A percentile compares a stretch with the other conserved stretches of the same genome.
Evolutionary conservation across 2,113 vertebrate species (phyloP).

Genomic region (Carollia perspicillata): DNA sequence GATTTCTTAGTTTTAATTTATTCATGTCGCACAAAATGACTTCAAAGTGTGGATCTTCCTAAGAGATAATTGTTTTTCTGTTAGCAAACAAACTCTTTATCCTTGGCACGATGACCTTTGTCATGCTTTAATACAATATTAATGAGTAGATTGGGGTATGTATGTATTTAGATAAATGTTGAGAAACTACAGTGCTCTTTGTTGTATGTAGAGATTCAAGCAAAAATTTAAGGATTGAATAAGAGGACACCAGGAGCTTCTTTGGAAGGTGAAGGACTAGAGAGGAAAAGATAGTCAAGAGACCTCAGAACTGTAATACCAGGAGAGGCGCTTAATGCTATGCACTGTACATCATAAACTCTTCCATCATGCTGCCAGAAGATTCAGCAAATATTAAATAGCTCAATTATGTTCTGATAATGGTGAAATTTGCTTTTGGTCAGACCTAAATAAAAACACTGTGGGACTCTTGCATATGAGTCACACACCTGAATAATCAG

Average conservation of each 20-base stretch:
- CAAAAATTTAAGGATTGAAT: not conserved
- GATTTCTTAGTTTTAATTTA: not conserved
- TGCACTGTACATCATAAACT: not conserved
- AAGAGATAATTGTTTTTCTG: not conserved
- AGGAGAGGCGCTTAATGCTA: not conserved
- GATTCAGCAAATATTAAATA: not conserved
- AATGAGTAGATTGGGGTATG: not conserved
- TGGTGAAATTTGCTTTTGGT: not conserved
- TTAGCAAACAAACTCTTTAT: not conserved
- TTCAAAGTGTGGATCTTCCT: not conserved
- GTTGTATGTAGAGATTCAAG: not conserved
- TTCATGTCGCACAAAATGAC: not conserved
- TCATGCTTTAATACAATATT: not conserved
- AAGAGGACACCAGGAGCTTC: not conserved
- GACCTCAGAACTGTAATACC: not conserved
- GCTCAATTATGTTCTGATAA: not conserved
- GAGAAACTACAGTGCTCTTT: not conserved
- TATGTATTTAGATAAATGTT: not conserved
- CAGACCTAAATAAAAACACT: not conserved
- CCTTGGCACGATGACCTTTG: not conserved
- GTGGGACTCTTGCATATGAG: not conserved
- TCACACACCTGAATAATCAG: not conserved
- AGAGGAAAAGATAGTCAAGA: not conserved
- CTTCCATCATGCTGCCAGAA: not conserved
- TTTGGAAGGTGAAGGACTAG: not conserved